Conservation (phyloP, 2,797 vertebrate genomes). For the Petrocephalus sullivani region DNA sequence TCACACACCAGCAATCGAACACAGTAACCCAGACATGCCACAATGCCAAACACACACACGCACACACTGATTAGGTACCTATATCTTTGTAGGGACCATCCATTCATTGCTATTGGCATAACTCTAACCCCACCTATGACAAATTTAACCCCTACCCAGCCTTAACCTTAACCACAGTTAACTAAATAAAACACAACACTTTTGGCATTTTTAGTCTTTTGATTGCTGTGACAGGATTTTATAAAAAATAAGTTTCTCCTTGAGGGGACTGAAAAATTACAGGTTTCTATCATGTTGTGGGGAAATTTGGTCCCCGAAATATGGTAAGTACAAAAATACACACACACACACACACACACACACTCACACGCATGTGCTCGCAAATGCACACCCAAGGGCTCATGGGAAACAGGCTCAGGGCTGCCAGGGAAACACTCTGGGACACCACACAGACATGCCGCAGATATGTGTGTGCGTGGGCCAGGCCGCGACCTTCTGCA, state of each 20-base stretch:
- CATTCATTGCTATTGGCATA: no score
- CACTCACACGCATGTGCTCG: not conserved
- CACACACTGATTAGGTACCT: no score
- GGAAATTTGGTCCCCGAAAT: not conserved
- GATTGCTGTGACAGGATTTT: no score
- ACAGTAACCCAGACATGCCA: not conserved
- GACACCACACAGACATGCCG: slow-evolving; percentile 85
- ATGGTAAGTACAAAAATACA: not conserved
- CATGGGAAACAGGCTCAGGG: slow-evolving; percentile 79
- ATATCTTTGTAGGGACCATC: no score
- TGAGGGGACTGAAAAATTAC: no score
- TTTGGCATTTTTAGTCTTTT: no score
- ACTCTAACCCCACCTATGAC: no score
- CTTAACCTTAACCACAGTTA: no score
- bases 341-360: not conserved
- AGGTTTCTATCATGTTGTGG: not conserved
- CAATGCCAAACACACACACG: no score
- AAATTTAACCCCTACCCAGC: no score
- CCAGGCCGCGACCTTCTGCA: slow-evolving; percentile 87
- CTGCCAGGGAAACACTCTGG: slow-evolving; percentile 91
- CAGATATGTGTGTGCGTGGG: slow-evolving; percentile 99
- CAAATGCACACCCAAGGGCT: not conserved
- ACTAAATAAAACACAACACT: no score
- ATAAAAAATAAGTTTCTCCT: no score
- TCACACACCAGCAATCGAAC: not conserved